These are phyloP conservation scores for Lagopus muta DNA, from an alignment of 2,113 vertebrate species.

Conservation along the genomic window DNA sequence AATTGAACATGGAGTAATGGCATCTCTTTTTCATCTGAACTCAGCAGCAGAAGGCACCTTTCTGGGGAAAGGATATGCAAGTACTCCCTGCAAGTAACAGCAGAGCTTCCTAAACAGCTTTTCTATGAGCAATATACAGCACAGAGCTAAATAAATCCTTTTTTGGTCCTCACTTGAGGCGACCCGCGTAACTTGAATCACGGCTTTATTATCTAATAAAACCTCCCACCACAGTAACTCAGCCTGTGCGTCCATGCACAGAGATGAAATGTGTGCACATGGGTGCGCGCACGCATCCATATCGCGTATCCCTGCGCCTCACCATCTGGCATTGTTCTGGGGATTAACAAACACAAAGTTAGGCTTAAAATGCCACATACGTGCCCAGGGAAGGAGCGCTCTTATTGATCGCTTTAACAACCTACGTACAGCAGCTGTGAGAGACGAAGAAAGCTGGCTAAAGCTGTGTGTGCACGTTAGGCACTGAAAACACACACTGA, in stretches of 20 bases:
- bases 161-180: neutral
- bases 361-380: neutral
- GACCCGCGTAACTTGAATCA: neutral
- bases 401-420: neutral
- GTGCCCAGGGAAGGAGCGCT: neutral
- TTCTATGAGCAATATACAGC: neutral
- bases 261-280: neutral
- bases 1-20: neutral
- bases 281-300: accelerated
- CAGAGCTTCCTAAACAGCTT: neutral
- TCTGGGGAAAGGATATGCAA: neutral
- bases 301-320: accelerated
- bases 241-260: neutral
- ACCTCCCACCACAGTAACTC: neutral
- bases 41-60: constrained; percentile 15
- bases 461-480: accelerated
- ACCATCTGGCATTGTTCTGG: constrained; percentile 24
- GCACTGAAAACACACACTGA: neutral
- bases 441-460: neutral
- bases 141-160: neutral
- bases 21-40: neutral
- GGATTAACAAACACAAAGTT: constrained; percentile 24
- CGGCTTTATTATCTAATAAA: constrained; percentile 9
- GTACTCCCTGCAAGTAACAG: neutral
- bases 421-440: accelerated